Evolutionary conservation across 1,140 invertebrate species (phyloP), one percentile per base, ranked within the genome.

Genomic region (Spodoptera frugiperda): DNA sequence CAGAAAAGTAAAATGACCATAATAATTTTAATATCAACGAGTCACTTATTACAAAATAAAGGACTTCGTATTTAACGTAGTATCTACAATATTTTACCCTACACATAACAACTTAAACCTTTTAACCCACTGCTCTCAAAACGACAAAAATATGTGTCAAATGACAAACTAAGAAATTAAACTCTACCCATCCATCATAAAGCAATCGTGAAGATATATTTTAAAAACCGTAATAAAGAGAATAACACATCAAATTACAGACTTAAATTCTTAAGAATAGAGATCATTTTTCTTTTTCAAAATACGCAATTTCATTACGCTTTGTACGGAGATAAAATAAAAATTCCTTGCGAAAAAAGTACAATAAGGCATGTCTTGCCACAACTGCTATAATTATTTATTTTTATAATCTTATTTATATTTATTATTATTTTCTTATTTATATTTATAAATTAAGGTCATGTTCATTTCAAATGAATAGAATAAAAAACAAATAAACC

Each of bases 221-320:
- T 53, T 17, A 17, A 53, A 15, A 17, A 15, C 15, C 17, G 51
- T 9, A 30, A 57, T 25, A 30, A 30, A 57, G 25, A 57, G 33
- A 15, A 39, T 39, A 61, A 61, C 57, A 33, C 30, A 3, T 39
- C 25, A 33, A 39, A 61, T 15, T 61, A 61, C 57, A 8, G 30
- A 2, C 57, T 39, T 2, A 15, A 61, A 39, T 61, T 61, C 57
- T 14, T 10, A 61, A 61, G 30, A 61, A 21, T 39, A 39, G 12
- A 2, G 19, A 14, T 12, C 25, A 57, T 57, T 57, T 30, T 57
- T 57, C 55, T 57, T 33, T 57, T 57, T 57, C 55, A 57, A 57
- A 57, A 57, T 57, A 57, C 25, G 21, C 3, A n/a, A 33, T 53
- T 53, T 57, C 55, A 15, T 57, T 30, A 57, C 55, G 21, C 14